phyloP scores from a whole-genome alignment of 2,888 invertebrate genomes.

The Diaprepes abbreviatus region DNA sequence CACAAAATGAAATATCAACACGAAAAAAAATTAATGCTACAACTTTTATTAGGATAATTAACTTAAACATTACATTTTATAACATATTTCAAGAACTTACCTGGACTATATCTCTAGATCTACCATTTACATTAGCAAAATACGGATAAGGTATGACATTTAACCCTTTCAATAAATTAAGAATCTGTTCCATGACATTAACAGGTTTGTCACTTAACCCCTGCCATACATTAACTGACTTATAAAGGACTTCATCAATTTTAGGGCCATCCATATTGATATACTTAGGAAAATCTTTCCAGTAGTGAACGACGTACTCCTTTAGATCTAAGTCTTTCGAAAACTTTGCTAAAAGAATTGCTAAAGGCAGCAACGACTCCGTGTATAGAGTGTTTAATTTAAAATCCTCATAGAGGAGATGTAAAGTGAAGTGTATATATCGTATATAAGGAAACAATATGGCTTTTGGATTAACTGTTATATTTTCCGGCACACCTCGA shows the following conservation, averaged over 20 bases:
- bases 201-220: conserved; percentile 77
- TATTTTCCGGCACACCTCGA: conserved; percentile 27
- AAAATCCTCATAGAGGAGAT: conserved; percentile 91
- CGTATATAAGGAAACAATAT: conserved; percentile 81
- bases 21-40: no score
- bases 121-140: conserved; percentile 79
- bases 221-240: conserved; percentile 73
- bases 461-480: conserved; percentile 75
- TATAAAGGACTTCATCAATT: conserved; percentile 72
- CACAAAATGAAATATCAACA: no score
- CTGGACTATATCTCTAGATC: conserved; percentile 81
- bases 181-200: conserved; percentile 79
- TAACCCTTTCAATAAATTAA: conserved; percentile 74
- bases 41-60: no score
- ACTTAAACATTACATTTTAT: neutral
- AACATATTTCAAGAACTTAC: conserved; percentile 65
- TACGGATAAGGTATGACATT: conserved; percentile 77
- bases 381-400: conserved; percentile 83
- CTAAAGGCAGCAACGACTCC: conserved; percentile 78
- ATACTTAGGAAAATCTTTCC: conserved; percentile 82
- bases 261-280: conserved; percentile 65
- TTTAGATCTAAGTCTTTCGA: conserved; percentile 81
- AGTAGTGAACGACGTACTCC: conserved; percentile 84
- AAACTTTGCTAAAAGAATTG: conserved; percentile 80
- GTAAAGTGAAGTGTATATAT: conserved; percentile 83